Evolutionary conservation across 2,113 vertebrate genomes (phyloP).

Genomic region (Larimichthys polyactis): DNA sequence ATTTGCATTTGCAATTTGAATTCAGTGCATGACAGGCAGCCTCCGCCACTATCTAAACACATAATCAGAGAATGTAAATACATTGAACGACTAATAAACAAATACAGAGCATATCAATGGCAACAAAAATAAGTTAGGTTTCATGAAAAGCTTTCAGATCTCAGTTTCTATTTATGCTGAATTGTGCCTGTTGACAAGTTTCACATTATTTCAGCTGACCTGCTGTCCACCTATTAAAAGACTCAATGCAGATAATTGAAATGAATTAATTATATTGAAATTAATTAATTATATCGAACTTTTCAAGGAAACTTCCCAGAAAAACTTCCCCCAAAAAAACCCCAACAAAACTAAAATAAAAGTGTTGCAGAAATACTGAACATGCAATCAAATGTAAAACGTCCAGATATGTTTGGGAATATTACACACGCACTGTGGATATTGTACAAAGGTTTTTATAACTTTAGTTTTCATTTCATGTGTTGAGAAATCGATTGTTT

Average conservation of each 20-base stretch:
- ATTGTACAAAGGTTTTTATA: neutral
- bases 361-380: neutral
- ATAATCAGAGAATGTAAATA: neutral
- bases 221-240: neutral
- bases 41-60: neutral
- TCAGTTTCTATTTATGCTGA: neutral
- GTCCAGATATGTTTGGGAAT: neutral
- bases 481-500: neutral
- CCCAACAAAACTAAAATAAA: neutral
- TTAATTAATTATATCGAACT: neutral
- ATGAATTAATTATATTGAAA: neutral
- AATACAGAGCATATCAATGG: neutral
- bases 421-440: neutral
- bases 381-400: neutral
- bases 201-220: neutral
- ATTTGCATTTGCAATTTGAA: neutral
- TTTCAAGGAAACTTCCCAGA: neutral
- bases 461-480: neutral
- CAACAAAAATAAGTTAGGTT: neutral
- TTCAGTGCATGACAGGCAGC: no score
- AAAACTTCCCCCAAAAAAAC: neutral
- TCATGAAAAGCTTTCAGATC: neutral
- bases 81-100: neutral
- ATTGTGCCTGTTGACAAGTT: neutral
- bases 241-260: neutral